phyloP scores from a whole-genome alignment of 2,113 vertebrate genomes.

The Pantherophis guttatus region DNA sequence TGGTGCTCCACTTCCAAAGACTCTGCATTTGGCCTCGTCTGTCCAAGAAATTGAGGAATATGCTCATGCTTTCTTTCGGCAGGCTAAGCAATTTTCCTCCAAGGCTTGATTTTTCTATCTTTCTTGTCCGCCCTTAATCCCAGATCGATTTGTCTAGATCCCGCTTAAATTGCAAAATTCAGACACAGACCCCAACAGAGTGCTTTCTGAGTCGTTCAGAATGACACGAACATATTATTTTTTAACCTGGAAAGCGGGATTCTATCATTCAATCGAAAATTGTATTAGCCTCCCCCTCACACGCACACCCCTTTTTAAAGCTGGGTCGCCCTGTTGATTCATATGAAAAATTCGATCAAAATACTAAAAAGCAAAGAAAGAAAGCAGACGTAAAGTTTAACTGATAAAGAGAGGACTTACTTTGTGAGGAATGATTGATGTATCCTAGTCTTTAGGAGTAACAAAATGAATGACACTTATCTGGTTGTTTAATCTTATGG shows the following conservation, averaged over 20 bases:
- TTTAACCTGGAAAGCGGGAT: background rate
- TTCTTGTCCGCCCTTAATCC: background rate
- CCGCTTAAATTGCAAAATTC: background rate
- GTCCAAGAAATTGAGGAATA: background rate
- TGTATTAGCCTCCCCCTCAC: background rate
- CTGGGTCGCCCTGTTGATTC: background rate
- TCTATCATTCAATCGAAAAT: background rate
- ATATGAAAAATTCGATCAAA: background rate
- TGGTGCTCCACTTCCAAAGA: background rate
- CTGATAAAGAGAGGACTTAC: background rate
- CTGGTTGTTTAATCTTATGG: background rate
- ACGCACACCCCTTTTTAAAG: background rate
- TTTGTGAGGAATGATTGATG: background rate
- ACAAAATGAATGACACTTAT: background rate
- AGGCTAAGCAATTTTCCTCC: background rate
- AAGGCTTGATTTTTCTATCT: background rate
- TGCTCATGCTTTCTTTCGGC: background rate
- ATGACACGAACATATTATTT: background rate
- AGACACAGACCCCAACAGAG: background rate
- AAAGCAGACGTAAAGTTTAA: background rate
- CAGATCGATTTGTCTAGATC: background rate
- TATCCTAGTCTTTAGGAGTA: background rate
- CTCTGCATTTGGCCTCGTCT: background rate
- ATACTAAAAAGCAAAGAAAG: background rate
- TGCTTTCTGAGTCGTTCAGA: background rate